phyloP scores from a whole-genome alignment of 2,797 vertebrate species.

The Tragopan temminckii region DNA sequence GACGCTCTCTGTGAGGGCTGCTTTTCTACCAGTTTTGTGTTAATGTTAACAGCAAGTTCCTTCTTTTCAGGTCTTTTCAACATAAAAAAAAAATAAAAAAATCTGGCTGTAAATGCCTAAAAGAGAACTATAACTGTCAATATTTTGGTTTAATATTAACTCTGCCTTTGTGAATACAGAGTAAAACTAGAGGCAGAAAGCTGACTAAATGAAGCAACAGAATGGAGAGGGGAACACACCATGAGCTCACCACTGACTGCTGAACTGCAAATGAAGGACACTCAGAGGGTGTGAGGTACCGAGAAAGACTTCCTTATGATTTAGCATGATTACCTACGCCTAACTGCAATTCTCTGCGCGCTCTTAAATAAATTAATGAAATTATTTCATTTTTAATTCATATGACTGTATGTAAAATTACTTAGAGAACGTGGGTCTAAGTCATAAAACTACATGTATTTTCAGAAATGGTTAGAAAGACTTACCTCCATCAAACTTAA shows the following conservation, averaged over 20 bases:
- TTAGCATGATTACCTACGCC: fast-evolving
- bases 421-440: constrained; percentile 3
- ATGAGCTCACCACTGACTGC: background rate
- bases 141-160: constrained; percentile 33
- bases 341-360: background rate
- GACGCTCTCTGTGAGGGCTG: constrained; percentile 65
- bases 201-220: background rate
- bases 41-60: constrained; percentile 72
- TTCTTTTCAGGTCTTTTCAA: constrained; percentile 68
- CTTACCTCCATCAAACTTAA: constrained; percentile 98
- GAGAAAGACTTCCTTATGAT: fast-evolving
- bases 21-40: constrained; percentile 70
- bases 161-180: background rate
- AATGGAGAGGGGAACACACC: background rate
- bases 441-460: background rate
- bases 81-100: constrained; percentile 61
- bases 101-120: constrained; percentile 66
- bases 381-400: constrained; percentile 9
- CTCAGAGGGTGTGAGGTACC: background rate
- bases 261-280: background rate
- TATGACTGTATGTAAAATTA: constrained; percentile 34
- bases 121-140: constrained; percentile 65
- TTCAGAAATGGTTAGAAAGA: constrained; percentile 33
- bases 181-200: background rate
- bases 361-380: background rate